Evolutionary conservation across 2,113 vertebrate species (phyloP).

Genomic region (Apus apus): DNA sequence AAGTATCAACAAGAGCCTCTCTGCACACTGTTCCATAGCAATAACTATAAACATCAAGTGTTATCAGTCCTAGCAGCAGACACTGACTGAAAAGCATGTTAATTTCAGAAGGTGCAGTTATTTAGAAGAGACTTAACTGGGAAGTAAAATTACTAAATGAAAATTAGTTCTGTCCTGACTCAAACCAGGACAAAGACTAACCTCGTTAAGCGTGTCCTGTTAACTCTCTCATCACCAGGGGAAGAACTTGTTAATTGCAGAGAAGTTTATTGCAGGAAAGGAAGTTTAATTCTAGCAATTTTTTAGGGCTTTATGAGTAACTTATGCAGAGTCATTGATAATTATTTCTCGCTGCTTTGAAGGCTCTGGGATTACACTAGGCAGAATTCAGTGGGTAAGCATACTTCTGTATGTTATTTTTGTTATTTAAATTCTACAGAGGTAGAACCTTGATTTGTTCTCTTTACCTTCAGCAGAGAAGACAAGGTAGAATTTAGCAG

Average conservation of each 20-base stretch:
- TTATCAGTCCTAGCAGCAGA: too few species aligned
- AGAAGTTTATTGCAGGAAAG: background rate
- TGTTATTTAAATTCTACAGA: background rate
- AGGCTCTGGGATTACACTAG: background rate
- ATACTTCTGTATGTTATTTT: background rate
- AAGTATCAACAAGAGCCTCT: too few species aligned
- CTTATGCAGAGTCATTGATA: background rate
- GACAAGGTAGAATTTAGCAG: background rate
- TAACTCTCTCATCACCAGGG: background rate
- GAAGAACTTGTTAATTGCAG: background rate
- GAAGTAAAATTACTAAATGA: too few species aligned
- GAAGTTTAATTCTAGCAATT: background rate
- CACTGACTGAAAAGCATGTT: too few species aligned
- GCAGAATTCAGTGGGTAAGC: background rate
- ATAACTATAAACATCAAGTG: too few species aligned
- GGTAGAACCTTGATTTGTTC: background rate
- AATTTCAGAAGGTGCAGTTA: too few species aligned
- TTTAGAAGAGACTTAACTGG: too few species aligned
- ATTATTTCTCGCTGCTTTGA: background rate
- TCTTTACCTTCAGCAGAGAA: background rate
- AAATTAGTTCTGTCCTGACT: too few species aligned
- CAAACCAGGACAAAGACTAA: too few species aligned
- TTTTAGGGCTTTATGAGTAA: background rate
- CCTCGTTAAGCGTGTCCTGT: background rate
- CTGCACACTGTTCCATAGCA: too few species aligned